phyloP scores from a whole-genome alignment of 1,140 invertebrate genomes.

The Leptonema lineaticorne region DNA sequence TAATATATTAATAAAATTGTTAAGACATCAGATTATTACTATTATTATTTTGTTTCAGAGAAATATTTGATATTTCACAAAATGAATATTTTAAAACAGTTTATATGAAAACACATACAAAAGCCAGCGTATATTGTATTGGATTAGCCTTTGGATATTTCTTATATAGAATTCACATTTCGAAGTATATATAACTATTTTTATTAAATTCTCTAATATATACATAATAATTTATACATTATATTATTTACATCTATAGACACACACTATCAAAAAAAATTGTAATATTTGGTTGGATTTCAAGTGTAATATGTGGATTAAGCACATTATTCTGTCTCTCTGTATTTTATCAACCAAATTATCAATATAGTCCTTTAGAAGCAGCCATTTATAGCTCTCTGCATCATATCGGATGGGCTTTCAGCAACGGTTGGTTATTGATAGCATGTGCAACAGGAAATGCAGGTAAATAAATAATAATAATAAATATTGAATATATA shows the following conservation, averaged over 20 bases:
- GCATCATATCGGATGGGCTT: conserved; percentile 66
- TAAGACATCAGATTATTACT: not conserved
- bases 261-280: conserved; percentile 53
- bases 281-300: conserved; percentile 57
- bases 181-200: not conserved
- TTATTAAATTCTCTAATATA: not conserved
- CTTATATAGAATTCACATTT: conserved; percentile 61
- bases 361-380: conserved; percentile 59
- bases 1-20: not conserved
- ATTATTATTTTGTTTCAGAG: conserved; percentile 53
- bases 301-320: conserved; percentile 56
- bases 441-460: conserved; percentile 71
- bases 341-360: conserved; percentile 62
- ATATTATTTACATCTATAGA: conserved; percentile 49
- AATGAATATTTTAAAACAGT: conserved; percentile 64
- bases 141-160: conserved; percentile 65
- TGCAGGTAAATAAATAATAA: conserved; percentile 56
- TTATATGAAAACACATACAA: conserved; percentile 72
- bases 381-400: conserved; percentile 66
- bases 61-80: conserved; percentile 60
- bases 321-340: conserved; percentile 62
- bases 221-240: too few relatives aligned
- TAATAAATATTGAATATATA: conserved; percentile 19
- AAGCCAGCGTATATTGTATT: conserved; percentile 65
- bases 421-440: conserved; percentile 69